Base-by-base conservation (phyloP, 2,113 vertebrate genomes). In the Acanthochromis polyacanthus region DNA sequence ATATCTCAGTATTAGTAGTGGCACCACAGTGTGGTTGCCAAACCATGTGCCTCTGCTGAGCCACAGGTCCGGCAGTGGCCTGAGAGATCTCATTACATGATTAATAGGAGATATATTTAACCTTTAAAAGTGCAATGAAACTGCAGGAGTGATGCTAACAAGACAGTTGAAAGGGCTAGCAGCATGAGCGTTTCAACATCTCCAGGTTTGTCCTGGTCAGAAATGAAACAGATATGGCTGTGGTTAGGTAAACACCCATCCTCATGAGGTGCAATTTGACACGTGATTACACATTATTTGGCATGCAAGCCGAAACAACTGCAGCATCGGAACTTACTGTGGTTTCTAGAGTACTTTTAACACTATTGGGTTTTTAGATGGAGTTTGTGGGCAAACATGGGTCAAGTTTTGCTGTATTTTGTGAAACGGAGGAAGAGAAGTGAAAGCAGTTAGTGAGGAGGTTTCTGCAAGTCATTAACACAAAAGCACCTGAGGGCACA, bases 51-150 rank as follows among this genome's bases (percentile, higher is more conserved):
- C 63, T 55, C 60, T 40, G 74, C 60, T 36, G 74, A 83, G 71
- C 77, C 63, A 60, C 83, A 62, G 55, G 72, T 43, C 78, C 64
- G 30, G 86, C 84, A 81, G 74, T 36, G 53, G 46, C 38, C 80
- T 23, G 63, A 65, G 56, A 75, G 78, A 82, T 88, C 75, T 80
- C 62, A 75, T 85, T 78, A 71, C 68, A 67, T 56, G 66, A 91
- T 81, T 87, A 87, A 77, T 64, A 63, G 67, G 61, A 71, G 50
- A 67, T 83, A 86, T 78, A 84, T 89, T 91, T 78, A 89, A 81
- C 70, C 72, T 84, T 84, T 81, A 81, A 71, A 36, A 50, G 62
- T 8, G 17, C 72, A 73, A 70, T 74, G 59, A 78, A 82, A 79
- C 72, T 4, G 15, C 51, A 69, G 58, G 66, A 78, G 43, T 30